Evolutionary conservation across 2,888 invertebrate species (phyloP).

Genomic region (Scaptomyza polygonia): DNA sequence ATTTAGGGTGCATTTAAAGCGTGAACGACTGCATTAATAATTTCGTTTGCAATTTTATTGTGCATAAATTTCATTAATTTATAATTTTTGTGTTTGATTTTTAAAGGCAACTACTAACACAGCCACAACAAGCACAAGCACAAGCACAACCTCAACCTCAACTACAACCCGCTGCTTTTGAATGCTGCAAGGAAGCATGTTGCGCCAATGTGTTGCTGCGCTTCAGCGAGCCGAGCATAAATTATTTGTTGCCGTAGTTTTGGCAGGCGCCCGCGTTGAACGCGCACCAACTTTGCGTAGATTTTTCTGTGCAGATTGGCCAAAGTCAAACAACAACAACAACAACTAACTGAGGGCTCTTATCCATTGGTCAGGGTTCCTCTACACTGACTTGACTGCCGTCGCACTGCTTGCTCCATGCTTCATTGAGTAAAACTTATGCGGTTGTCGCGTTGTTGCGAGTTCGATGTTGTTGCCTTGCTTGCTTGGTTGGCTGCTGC

Average conservation of each 20-base stretch:
- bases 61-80: slow-evolving; percentile 85
- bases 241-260: slow-evolving; percentile 82
- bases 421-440: slow-evolving; percentile 79
- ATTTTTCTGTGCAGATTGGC: slow-evolving; percentile 68
- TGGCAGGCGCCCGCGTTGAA: slow-evolving; percentile 78
- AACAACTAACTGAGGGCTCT: slow-evolving; percentile 67
- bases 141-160: background rate
- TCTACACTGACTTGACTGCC: background rate
- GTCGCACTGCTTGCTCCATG: slow-evolving; percentile 47
- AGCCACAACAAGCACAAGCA: slow-evolving; percentile 18
- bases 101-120: slow-evolving; percentile 67
- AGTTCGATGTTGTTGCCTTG: slow-evolving; percentile 9
- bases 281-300: slow-evolving; percentile 66
- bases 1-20: slow-evolving; percentile 85
- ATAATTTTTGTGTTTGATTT: slow-evolving; percentile 85
- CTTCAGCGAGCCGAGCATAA: slow-evolving; percentile 78
- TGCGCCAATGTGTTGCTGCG: slow-evolving; percentile 74
- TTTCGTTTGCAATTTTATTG: slow-evolving; percentile 85
- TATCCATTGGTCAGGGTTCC: slow-evolving; percentile 59
- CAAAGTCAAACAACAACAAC: slow-evolving; percentile 24
- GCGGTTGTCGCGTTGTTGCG: slow-evolving; percentile 58
- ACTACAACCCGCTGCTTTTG: slow-evolving; percentile 63
- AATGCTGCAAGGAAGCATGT: slow-evolving; percentile 60
- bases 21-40: slow-evolving; percentile 85
- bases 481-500: slow-evolving; percentile 57